phyloP scores from a whole-genome alignment of 2,113 vertebrate genomes.

The Halcyon malimbica region DNA sequence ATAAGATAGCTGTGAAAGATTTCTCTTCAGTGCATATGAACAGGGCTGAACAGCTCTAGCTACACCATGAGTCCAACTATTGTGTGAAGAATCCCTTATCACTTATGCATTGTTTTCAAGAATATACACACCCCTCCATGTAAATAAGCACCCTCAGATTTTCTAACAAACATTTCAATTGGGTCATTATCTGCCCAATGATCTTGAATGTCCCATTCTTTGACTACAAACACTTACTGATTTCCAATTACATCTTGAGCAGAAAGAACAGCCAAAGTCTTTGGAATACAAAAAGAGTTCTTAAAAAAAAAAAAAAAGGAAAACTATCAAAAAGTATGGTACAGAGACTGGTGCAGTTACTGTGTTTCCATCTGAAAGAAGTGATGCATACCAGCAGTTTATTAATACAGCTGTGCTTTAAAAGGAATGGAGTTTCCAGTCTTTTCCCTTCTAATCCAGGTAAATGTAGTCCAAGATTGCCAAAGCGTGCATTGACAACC shows the following conservation, averaged over 20 bases:
- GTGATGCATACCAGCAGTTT: slow-evolving; percentile 15
- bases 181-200: background rate
- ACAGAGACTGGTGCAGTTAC: slow-evolving; percentile 13
- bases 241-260: slow-evolving; percentile 38
- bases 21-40: slow-evolving; percentile 50
- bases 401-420: slow-evolving; percentile 37
- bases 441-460: slow-evolving; percentile 92
- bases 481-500: slow-evolving; percentile 69
- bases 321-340: background rate
- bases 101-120: slow-evolving; percentile 26
- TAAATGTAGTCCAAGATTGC: slow-evolving; percentile 72
- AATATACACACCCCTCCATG: background rate
- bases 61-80: background rate
- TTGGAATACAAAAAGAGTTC: slow-evolving; percentile 42
- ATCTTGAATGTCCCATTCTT: slow-evolving; percentile 36
- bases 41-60: slow-evolving; percentile 24
- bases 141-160: slow-evolving; percentile 32
- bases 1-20: background rate
- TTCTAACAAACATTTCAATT: background rate
- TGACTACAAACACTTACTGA: slow-evolving; percentile 54
- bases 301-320: background rate
- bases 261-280: background rate
- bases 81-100: slow-evolving; percentile 46
- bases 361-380: slow-evolving; percentile 39
- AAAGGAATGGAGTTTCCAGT: slow-evolving; percentile 86